Evolutionary conservation across 2,888 invertebrate genomes (phyloP), one percentile per base, ranked within the genome.

Genomic region (Tachystola acroxantha): DNA sequence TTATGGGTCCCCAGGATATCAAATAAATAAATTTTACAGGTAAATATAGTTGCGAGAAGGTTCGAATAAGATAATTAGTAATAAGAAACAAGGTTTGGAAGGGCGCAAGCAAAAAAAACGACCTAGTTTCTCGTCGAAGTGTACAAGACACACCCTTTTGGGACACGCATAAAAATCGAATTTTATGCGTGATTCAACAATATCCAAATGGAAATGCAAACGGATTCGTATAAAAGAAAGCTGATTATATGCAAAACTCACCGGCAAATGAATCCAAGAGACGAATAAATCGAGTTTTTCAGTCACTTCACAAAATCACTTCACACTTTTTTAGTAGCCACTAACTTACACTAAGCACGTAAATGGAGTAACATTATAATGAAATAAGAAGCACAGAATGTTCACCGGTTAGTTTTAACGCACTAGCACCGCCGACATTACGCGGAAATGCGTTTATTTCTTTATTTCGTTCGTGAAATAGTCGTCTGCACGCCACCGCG

Each of bases 401-500:
- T 73, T 65, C 44, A 57, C 57, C 56, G 50, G 50, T 61, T 60
- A 58, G 50, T 65, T 68, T 79, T 66, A 80, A 66, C 63, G 71
- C 84, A 84, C 84, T 77, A 80, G 75, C 82, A 84, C 82, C 72
- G 73, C 72, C 69, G 64, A 73, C 82, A 84, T 84, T 57, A 73
- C 80, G 75, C 68, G 62, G 52, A 55, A 64, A 66, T 60, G 71
- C 69, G 67, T 63, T 71, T 69, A 65, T 76, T 73, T 67, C 63
- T 60, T 56, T 68, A 71, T 62, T 80, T 80, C 73, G 74, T 71
- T 76, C 74, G 75, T 66, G 65, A 70, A 72, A 73, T 73, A 58
- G 57, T 63, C 63, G 59, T 62, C 67, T 59, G 63, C 69, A 71
- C 77, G 69, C 75, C 63, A 72, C 79, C 72, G 70, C 67, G 68